These are phyloP conservation scores for Sinotaia quadrata DNA, from an alignment of 2,888 invertebrate genomes.

Conservation along the genomic window DNA sequence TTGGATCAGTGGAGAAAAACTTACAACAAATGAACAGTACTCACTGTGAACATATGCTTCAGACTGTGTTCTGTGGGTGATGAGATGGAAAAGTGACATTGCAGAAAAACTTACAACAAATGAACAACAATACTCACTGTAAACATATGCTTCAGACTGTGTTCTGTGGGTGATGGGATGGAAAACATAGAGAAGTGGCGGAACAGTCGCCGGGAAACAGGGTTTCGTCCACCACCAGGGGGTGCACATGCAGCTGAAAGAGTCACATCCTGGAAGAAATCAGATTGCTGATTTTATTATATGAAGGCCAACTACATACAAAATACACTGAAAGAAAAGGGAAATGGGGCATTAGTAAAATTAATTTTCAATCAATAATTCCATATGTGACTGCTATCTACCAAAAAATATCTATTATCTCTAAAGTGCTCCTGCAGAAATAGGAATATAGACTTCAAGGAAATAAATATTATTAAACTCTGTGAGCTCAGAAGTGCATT, in stretches of 20 bases:
- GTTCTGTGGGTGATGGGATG: conserved; percentile 72
- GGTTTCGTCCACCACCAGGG: conserved; percentile 73
- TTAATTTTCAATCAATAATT: no score
- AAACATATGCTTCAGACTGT: conserved; percentile 72
- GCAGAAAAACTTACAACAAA: no score
- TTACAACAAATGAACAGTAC: no score
- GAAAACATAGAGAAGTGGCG: conserved; percentile 72
- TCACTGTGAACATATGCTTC: conserved; percentile 72
- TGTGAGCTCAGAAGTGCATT: no score
- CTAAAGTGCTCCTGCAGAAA: no score
- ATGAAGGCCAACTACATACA: not conserved
- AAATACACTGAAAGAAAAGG: no score
- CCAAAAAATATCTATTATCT: no score
- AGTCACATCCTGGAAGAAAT: conserved; percentile 78
- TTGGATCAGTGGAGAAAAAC: no score
- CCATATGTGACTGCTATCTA: no score
- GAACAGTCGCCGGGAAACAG: conserved; percentile 69
- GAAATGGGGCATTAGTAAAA: no score
- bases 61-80: conserved; percentile 72
- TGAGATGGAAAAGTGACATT: conserved; percentile 70
- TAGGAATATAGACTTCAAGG: no score
- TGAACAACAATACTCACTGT: conserved; percentile 57
- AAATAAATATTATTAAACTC: no score
- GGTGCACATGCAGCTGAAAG: conserved; percentile 73
- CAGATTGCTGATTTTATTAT: not conserved